These are phyloP conservation scores for Mormyrus hasselquistii DNA, from an alignment of 2,797 vertebrate genomes.

Conservation along the genomic window DNA sequence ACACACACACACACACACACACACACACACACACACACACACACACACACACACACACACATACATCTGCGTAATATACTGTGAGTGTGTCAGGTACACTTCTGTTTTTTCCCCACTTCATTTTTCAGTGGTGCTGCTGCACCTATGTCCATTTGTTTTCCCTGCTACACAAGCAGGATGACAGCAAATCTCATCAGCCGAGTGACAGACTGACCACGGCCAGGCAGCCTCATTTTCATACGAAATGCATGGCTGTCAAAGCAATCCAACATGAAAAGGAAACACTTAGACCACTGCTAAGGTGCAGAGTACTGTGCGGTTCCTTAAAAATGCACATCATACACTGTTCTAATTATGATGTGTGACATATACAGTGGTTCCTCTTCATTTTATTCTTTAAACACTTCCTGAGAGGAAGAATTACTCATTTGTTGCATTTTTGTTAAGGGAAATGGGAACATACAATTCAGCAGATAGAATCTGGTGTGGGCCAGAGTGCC, in stretches of 20 bases:
- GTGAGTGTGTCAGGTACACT: not conserved
- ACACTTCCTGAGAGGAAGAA: constrained; percentile 4
- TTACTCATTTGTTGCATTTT: constrained; percentile 1
- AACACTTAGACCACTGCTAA: not conserved
- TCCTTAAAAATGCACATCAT: not conserved
- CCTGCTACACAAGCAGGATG: not conserved
- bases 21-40: no score
- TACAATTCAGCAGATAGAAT: constrained; percentile 16
- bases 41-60: not conserved
- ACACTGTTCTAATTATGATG: not conserved
- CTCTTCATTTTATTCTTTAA: constrained; percentile 5
- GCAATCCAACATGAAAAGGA: not conserved
- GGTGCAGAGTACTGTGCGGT: not conserved
- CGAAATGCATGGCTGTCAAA: not conserved
- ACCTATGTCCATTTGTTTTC: not conserved
- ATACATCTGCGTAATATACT: not conserved
- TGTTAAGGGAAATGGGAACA: constrained; percentile 12
- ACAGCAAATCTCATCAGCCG: not conserved
- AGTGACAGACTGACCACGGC: not conserved
- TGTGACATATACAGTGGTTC: not conserved
- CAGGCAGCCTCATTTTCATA: not conserved
- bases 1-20: no score
- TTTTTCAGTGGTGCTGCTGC: not conserved
- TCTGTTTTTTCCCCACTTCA: not conserved
- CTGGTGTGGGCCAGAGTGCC: not conserved